Base-by-base conservation (phyloP, 2,797 vertebrate species). In the Anolis apletophallus region DNA sequence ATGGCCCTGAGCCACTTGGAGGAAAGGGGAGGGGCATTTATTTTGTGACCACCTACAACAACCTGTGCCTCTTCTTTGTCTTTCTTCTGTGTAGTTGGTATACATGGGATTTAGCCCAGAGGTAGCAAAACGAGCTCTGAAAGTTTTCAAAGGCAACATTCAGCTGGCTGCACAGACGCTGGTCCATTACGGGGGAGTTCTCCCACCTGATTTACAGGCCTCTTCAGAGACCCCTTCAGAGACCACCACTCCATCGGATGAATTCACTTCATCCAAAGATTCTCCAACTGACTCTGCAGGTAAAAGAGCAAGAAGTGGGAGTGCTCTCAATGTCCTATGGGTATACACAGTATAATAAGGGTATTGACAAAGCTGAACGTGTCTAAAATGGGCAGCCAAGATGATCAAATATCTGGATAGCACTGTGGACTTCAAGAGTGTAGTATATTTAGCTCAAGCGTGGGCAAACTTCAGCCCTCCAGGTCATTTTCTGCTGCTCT, bases 141-240 rank as follows among this genome's bases (percentile, higher is more conserved):
- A 94, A 34, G 77, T 97, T 85, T 97, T 97, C 1, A 95, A 94
- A 57, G 98, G 98, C 75, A 98, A 98, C 80, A 85, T 98, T 68
- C 97, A 98, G 46, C 87, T 96, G 55, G 98, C 99, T 0, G 96
- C 97, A 6, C 97, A 98, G 95, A 97, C 97, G 17, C 96, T 99
- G 14, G 95, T 97, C 52, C 97, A 97, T 90, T 96, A 97, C 4
- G 97, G 96, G n/a, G 98, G 98, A 0, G 84, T 92, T 32, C 95
- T 98, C 0, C 97, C 98, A 2, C 90, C 96, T 0, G 96, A 96
- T 0, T 93, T 98, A 50, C 95, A 93, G 85, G 89, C 90, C 12
- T 85, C 94, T 0, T 86, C 82, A 1, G 95, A 93, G 85, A 89
- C 90, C 12, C 86, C 94, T 0, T 86, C 82, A 1, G 95, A 93